These are phyloP conservation scores for Narcine bancroftii DNA, from an alignment of 2,113 vertebrate species.

Conservation along the genomic window DNA sequence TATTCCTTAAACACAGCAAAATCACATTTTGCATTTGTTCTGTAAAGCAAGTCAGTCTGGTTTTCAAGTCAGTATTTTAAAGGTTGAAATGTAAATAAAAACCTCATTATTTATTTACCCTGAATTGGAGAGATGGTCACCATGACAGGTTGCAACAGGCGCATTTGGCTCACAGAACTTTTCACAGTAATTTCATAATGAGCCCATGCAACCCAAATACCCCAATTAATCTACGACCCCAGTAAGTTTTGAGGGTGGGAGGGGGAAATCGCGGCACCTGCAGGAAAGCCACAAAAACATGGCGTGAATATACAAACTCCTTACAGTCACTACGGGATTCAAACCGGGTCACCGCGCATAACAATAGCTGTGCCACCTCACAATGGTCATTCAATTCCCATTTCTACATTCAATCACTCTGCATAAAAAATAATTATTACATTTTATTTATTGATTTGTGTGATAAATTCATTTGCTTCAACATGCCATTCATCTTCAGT, in stretches of 20 bases:
- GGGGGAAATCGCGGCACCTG: no score
- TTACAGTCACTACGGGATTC: no score
- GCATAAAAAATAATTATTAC: background rate
- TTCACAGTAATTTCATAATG: background rate
- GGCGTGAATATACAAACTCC: no score
- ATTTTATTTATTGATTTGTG: background rate
- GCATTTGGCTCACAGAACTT: background rate
- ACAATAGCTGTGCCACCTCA: no score
- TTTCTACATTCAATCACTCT: background rate
- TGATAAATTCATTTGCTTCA: background rate
- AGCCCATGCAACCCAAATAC: no score
- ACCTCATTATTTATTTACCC: background rate
- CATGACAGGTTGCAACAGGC: background rate
- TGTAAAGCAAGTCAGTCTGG: background rate
- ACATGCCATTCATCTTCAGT: background rate
- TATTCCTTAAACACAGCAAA: no score
- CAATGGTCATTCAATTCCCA: background rate
- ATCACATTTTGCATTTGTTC: no score
- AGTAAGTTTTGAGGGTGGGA: no score
- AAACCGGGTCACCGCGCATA: no score
- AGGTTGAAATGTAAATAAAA: background rate
- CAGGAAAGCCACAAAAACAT: no score
- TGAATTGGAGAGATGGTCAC: background rate
- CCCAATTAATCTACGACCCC: no score
- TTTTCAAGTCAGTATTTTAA: background rate